Evolutionary conservation across 35 echinoderm and acorn worm genomes (phyloP).

Genomic region (Anneissia japonica): DNA sequence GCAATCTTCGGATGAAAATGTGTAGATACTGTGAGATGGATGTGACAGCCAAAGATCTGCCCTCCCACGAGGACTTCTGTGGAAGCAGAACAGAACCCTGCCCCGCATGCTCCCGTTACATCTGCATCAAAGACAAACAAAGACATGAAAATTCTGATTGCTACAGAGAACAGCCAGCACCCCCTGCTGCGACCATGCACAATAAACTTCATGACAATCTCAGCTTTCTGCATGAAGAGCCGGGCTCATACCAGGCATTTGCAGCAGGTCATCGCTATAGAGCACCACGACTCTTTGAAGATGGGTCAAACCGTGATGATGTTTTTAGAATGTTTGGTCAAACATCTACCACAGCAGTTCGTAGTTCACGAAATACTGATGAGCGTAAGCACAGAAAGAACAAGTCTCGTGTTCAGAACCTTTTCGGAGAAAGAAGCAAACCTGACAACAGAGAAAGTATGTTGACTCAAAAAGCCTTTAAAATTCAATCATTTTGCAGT

Average conservation of each 20-base stretch:
- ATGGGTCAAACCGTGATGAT: not conserved
- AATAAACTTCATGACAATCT: not conserved
- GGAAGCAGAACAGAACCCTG: slow-evolving; percentile 84
- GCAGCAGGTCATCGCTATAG: not conserved
- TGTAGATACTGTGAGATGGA: slow-evolving; percentile 94
- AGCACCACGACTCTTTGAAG: not conserved
- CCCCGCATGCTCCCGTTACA: slow-evolving; percentile 56
- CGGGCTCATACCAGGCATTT: not conserved
- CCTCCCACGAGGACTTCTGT: slow-evolving; percentile 71
- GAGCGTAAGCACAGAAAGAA: not conserved
- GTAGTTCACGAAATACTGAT: not conserved
- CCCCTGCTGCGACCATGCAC: not conserved
- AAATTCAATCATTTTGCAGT: no score
- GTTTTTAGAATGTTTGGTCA: not conserved
- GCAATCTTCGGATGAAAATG: slow-evolving; percentile 32
- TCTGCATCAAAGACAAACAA: slow-evolving; percentile 56
- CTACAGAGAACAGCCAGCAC: slow-evolving; percentile 1
- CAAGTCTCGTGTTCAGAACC: not conserved
- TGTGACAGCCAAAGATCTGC: slow-evolving; percentile 37
- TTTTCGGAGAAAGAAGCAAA: not conserved
- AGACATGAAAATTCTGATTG: slow-evolving; percentile 51
- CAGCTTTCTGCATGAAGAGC: not conserved
- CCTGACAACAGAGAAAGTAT: not conserved
- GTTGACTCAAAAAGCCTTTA: no score
- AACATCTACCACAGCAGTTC: not conserved